Conservation (phyloP, 2,888 invertebrate genomes). For the Ormyrus nitidulus region DNA sequence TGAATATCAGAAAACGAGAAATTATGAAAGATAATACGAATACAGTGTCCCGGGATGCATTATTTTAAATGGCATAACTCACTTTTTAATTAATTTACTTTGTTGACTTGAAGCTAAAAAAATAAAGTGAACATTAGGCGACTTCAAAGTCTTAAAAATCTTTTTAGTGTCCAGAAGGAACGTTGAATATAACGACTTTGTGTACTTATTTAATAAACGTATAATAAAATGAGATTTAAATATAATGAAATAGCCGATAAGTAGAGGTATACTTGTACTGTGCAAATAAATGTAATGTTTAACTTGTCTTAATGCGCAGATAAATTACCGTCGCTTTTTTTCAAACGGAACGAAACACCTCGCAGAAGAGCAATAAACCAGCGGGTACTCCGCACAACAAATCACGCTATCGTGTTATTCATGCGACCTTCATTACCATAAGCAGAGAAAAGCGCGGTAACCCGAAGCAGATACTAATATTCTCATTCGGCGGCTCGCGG, state of each 20-base stretch:
- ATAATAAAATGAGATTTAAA: neutral
- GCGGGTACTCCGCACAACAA: conserved; percentile 10
- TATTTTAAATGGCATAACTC: no score
- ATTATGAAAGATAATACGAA: no score
- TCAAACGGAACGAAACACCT: conserved; percentile 1
- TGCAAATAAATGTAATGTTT: conserved; percentile 18
- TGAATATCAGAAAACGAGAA: no score
- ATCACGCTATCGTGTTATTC: conserved; percentile 1
- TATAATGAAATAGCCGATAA: neutral
- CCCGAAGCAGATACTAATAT: neutral
- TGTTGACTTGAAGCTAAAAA: no score
- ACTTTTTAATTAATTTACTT: no score
- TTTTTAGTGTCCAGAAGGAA: no score
- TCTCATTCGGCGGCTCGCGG: neutral
- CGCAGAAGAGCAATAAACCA: conserved; percentile 13
- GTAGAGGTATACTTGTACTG: neutral
- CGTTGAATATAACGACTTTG: no score
- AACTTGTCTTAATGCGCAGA: neutral
- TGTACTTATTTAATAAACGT: no score
- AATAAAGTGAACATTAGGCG: no score
- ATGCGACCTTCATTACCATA: conserved; percentile 7
- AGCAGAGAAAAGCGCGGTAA: conserved; percentile 3
- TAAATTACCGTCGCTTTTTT: neutral
- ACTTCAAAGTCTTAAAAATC: no score
- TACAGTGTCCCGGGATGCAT: no score